Base-by-base conservation (phyloP, 2,888 invertebrate species). In the Drosophila niveifrons region DNA sequence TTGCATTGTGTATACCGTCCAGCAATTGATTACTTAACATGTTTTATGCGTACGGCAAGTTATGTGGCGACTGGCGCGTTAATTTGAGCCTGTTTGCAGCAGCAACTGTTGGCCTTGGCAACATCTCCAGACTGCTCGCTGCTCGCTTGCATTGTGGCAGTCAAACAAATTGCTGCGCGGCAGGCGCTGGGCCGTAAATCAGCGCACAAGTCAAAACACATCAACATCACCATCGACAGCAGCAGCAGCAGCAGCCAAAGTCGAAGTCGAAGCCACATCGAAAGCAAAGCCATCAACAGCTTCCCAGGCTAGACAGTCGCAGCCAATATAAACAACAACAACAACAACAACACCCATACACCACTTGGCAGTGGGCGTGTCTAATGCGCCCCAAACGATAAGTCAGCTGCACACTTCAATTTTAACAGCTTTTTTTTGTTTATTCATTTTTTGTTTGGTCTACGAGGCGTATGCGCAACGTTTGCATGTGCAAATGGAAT, bases 21-120 rank as follows among this genome's bases (percentile, higher is more conserved):
- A 55, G 86, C 90, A 90, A 91, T 90, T 90, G 91, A 91, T 91
- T 90, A 90, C 85, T 90, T 86, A 91, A 85, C 91, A 90, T 90
- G 90, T 90, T 88, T 81, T 89, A 83, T 80, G 82, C 88, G 88
- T 85, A 85, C 84, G 82, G 77, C 70, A 67, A 80, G 84, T 83
- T 88, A 89, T 90, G 87, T 77, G 78, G 77, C 88, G 68, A 82
- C 88, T 87, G 88, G 70, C 79, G 82, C 88, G 82, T 82, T 87
- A 87, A 82, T 82, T 87, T 88, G 74, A 62, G 83, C 44, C 75
- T 65, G 61, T 23, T 23, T 55, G 64, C 68, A 66, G 70, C 50
- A 63, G 29, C 39, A 23, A 23, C 23, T 36, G 57, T 47, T 68
- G 64, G 55, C 63, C 55, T 63, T 63, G 62, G 66, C 55, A 56